Percentiles rank a stretch among this genome's conserved stretches.
These are phyloP conservation scores for Diaphora mendica DNA, from an alignment of 2,888 invertebrate genomes.

Conservation along the genomic window DNA sequence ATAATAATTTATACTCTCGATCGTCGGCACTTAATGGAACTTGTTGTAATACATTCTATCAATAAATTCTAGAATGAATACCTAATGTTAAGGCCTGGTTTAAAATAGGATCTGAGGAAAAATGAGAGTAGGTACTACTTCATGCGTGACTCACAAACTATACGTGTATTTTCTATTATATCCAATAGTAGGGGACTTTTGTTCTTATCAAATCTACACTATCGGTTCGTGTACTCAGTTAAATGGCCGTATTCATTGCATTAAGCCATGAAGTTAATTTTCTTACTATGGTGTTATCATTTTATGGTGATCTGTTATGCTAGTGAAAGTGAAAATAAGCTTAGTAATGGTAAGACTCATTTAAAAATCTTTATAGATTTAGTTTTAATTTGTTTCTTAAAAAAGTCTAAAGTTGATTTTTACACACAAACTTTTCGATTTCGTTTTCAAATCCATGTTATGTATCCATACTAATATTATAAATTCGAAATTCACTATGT, in stretches of 20 bases:
- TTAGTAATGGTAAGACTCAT: constrained; percentile 15
- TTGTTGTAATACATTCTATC: no score
- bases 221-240: background rate
- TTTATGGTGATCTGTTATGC: background rate
- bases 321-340: background rate
- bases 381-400: background rate
- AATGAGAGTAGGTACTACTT: no score
- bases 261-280: constrained; percentile 7
- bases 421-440: background rate
- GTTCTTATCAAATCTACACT: background rate
- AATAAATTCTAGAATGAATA: no score
- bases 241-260: background rate
- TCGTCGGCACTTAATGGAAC: no score
- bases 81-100: no score
- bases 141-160: background rate
- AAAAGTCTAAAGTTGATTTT: background rate
- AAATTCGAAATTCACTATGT: no score
- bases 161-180: background rate
- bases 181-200: constrained; percentile 2
- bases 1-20: no score
- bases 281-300: constrained; percentile 6
- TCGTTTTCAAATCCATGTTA: background rate
- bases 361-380: constrained; percentile 9
- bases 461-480: no score
- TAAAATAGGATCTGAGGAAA: no score